Base-by-base conservation (phyloP, 2,113 vertebrate species). In the Girardinichthys multiradiatus region DNA sequence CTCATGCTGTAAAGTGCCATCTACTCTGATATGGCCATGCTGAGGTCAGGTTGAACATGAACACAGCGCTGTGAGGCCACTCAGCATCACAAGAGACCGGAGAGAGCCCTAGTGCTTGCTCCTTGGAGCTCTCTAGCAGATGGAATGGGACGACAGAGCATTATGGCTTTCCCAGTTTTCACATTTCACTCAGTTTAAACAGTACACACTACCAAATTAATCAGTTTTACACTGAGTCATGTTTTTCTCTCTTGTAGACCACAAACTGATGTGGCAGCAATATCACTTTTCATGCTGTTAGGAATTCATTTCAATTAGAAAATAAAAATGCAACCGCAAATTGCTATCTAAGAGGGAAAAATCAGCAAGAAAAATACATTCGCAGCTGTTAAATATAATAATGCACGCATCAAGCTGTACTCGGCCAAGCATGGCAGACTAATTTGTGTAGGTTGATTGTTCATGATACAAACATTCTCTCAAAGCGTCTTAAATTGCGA, bases 351-450 rank as follows among this genome's bases (percentile, higher is more conserved):
- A 65, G 59, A 79, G 12, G 67, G 14, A 42, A 74, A 84, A 75
- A 87, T 75, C 71, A 74, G 48, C 54, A 17, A 68, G 58, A 64
- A 54, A 71, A 81, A 86, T 57, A 79, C 71, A 75, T 77, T 90
- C 83, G 77, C 72, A 88, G 89, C 79, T 89, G 83, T 87, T 90
- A 78, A 83, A 86, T 86, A 75, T 69, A 89, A 89, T 90, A 86
- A 82, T 68, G 61, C 72, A 82, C 13, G 51, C 80, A 85, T 81
- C 69, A 73, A 68, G 54, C 74, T 67, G 68, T 39, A 72, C 59
- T 61, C 79, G 1, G 0, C 68, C 83, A 80, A 79, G 84, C 80
- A 59, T 72, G 78, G 68, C 76, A 66, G 65, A 64, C 72, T 89
- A 35, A 92, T 89, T 86, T 88, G 84, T 87, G 85, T 84, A 76